Percentiles rank a stretch among this genome's conserved stretches.
phyloP scores from a whole-genome alignment of 2,113 vertebrate genomes.

The Phalacrocorax pelagicus region DNA sequence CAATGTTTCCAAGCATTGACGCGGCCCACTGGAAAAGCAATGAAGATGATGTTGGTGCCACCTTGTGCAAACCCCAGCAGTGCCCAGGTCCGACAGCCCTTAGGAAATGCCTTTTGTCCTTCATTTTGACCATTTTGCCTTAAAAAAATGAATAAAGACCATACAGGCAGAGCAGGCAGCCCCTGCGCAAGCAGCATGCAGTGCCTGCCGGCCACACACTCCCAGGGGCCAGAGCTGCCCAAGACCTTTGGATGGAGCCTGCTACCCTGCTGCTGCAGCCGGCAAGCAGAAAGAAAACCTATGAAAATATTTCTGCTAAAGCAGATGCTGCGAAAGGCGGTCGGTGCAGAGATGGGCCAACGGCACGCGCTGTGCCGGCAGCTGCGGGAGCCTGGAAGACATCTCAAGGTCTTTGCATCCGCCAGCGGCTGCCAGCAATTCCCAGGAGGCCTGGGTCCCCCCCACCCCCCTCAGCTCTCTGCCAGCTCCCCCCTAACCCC shows the following conservation, averaged over 20 bases:
- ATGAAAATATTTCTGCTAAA: neutral
- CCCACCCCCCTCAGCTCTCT: neutral
- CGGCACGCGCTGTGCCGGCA: neutral
- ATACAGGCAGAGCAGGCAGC: neutral
- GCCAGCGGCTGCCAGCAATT: neutral
- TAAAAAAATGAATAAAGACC: neutral
- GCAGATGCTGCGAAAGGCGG: neutral
- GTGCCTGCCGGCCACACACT: fast-evolving
- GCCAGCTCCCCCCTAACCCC: neutral
- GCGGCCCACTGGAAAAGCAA: neutral
- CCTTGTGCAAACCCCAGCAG: neutral
- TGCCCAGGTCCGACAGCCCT: fast-evolving
- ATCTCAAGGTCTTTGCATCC: slow-evolving; percentile 44
- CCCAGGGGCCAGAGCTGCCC: fast-evolving
- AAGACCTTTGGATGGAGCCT: fast-evolving
- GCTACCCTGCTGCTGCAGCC: fast-evolving
- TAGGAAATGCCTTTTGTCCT: neutral
- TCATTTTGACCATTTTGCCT: neutral
- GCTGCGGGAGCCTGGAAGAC: neutral
- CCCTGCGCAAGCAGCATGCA: fast-evolving
- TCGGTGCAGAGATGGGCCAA: neutral
- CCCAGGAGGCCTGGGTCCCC: neutral
- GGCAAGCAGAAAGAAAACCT: neutral
- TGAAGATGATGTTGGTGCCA: neutral
- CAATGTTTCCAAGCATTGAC: neutral